A percentile compares a stretch with the other conserved stretches of the same genome.
These are phyloP conservation scores for Prochilodus magdalenae DNA, from an alignment of 2,113 vertebrate genomes.

Conservation along the genomic window DNA sequence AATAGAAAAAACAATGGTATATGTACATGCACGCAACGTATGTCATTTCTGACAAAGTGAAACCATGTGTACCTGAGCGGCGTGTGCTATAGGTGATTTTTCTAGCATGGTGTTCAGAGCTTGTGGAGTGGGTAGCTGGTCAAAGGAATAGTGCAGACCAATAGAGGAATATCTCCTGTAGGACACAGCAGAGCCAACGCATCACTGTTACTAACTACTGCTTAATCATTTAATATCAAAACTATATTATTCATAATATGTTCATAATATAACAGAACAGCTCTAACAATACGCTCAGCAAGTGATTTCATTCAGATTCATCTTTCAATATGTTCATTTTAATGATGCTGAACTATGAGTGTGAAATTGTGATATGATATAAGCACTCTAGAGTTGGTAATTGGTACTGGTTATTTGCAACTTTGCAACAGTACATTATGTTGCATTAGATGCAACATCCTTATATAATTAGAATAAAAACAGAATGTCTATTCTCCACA, in stretches of 20 bases:
- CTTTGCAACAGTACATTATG: too few relatives aligned
- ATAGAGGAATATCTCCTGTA: constrained; percentile 80
- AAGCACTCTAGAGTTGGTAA: too few relatives aligned
- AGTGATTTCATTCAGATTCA: too few relatives aligned
- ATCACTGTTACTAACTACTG: not conserved
- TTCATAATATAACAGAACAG: too few relatives aligned
- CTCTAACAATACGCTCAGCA: too few relatives aligned
- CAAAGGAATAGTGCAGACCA: constrained; percentile 79
- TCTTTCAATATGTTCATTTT: too few relatives aligned
- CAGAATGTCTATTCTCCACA: too few relatives aligned
- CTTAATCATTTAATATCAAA: not conserved
- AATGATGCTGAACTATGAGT: too few relatives aligned
- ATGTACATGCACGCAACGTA: not conserved
- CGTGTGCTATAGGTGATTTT: constrained; percentile 78
- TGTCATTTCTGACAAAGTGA: not conserved
- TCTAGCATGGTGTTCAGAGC: constrained; percentile 79
- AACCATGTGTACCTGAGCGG: constrained; percentile 68
- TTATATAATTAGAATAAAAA: too few relatives aligned
- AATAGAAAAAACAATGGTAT: not conserved
- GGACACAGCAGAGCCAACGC: not conserved
- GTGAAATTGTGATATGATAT: too few relatives aligned
- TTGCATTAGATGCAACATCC: too few relatives aligned
- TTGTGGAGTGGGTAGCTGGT: constrained; percentile 74
- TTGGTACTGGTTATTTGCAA: too few relatives aligned
- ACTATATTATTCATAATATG: not conserved